phyloP scores from a whole-genome alignment of 2,113 vertebrate species.

The Choloepus hoffmanni region DNA sequence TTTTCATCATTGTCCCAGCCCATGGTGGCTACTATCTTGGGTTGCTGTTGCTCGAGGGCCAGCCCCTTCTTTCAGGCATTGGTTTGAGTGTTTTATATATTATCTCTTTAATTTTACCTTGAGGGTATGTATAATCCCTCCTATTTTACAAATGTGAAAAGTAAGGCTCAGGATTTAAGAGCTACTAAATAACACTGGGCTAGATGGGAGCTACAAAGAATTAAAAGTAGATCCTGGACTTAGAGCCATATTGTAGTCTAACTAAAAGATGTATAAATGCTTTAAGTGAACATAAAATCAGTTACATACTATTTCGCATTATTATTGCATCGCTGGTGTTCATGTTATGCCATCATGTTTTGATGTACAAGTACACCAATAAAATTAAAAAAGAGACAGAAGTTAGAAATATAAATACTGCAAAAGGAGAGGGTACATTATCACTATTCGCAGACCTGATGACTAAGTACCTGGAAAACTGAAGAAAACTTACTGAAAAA shows the following conservation, averaged over 20 bases:
- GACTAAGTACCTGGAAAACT: no score
- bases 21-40: no score
- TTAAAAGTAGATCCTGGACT: not conserved
- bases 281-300: not conserved
- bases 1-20: no score
- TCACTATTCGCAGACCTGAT: no score
- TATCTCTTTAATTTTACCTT: slow-evolving; percentile 6
- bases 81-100: not conserved
- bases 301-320: slow-evolving; percentile 2
- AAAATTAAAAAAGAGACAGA: no score
- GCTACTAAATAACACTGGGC: not conserved
- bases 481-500: no score
- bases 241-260: not conserved
- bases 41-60: no score
- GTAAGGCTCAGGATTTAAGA: not conserved
- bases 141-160: slow-evolving; percentile 14
- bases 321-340: not conserved
- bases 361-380: not conserved
- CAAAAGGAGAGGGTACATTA: no score
- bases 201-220: not conserved
- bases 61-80: not conserved
- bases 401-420: no score
- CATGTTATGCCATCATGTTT: not conserved
- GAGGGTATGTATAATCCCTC: not conserved
- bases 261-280: not conserved